A percentile compares a stretch with the other conserved stretches of the same genome.
phyloP scores from a whole-genome alignment of 2,888 invertebrate genomes.

The Eupithecia vulgata region DNA sequence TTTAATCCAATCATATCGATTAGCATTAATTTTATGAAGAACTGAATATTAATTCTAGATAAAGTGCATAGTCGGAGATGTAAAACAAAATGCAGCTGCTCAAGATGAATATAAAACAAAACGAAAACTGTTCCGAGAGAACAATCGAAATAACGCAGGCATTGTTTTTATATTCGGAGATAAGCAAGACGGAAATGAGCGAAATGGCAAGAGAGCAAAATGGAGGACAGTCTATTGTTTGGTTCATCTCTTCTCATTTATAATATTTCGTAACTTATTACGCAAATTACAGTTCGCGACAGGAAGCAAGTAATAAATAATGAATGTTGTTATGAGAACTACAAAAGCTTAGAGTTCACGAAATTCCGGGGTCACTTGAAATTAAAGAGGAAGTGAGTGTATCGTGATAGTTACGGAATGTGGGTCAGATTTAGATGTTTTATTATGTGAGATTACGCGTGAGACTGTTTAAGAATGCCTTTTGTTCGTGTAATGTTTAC shows the following conservation, averaged over 20 bases:
- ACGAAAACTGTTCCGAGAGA: conserved; percentile 51
- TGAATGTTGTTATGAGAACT: conserved; percentile 49
- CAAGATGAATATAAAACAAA: conserved; percentile 57
- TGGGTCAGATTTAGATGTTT: conserved; percentile 36
- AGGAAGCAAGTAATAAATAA: conserved; percentile 50
- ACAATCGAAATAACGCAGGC: conserved; percentile 65
- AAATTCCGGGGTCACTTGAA: conserved; percentile 41
- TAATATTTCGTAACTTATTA: conserved; percentile 64
- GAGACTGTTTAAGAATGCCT: conserved; percentile 20
- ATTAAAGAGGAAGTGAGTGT: conserved; percentile 38
- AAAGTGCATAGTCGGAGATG: conserved; percentile 15
- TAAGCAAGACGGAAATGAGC: conserved; percentile 68
- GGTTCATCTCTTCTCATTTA: conserved; percentile 52
- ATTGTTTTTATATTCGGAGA: conserved; percentile 69
- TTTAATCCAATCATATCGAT: not conserved
- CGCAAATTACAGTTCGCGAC: conserved; percentile 58
- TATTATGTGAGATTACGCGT: conserved; percentile 36
- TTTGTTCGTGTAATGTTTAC: conserved; percentile 15
- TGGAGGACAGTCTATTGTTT: conserved; percentile 71
- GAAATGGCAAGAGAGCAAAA: conserved; percentile 56
- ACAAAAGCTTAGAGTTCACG: conserved; percentile 43
- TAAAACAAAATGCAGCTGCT: conserved; percentile 46
- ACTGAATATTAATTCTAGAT: conserved; percentile 6
- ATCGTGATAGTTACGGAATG: conserved; percentile 40
- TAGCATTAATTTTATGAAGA: conserved; percentile 15